Evolutionary conservation across 2,113 vertebrate species (phyloP), one percentile per base, ranked within the genome.

Genomic region (Laticauda laticaudata): DNA sequence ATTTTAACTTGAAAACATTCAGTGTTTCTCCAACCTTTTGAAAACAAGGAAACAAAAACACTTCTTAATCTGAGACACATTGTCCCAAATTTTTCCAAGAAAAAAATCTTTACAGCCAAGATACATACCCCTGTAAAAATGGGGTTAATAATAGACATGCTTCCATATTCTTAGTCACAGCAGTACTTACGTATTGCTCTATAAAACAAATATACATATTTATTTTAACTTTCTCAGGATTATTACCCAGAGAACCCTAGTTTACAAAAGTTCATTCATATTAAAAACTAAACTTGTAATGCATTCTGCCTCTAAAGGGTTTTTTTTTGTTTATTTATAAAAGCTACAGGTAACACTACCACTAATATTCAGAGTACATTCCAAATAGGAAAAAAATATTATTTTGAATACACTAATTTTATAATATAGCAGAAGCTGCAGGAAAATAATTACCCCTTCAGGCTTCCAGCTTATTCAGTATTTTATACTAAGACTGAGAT

Each of bases 21-120:
- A 95, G 93, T 64, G 48, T 92, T 96, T 96, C 56, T 81, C 23
- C 0, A 1, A 48, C 45, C 48, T 48, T 81, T 96, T 93, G 94
- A 94, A 95, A 95, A 97, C 95, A 91, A 21, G 93, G 95, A 96
- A 94, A 94, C 89, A 95, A 86, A 93, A 81, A 81, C 75, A 61
- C 8, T 94, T 96, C 91, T 92, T 95, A 96, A 94, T 97, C 96
- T 96, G 96, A 97, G 97, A 97, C 94, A 91, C 56, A 85, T 29
- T 0, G 75, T 96, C 96, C 93, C 96, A 97, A 97, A 97, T 97
- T 97, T 97, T 97, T 96, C 95, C 95, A 95, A 53, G 95, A 94
- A 64, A 91, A 0, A 91, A 94, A 87, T 95, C 96, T 96, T 91
- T 96, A 95, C 92, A 96, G 96, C 94, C 95, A 95, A 95, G 94